Conservation (phyloP, 2,888 invertebrate genomes). For the Tolmerus cingulatus region DNA sequence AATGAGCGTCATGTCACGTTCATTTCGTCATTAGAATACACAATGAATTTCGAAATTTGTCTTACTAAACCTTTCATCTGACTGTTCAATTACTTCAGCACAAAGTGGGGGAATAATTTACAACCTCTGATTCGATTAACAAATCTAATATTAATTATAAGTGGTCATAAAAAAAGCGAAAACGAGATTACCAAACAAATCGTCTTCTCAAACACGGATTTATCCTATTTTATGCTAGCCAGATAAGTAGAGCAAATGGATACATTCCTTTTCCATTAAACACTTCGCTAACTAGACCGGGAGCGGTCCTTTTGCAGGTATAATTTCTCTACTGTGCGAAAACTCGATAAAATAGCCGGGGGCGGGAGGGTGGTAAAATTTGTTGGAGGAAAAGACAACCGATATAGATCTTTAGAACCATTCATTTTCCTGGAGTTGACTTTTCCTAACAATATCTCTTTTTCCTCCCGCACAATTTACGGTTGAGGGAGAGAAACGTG, state of each 20-base stretch:
- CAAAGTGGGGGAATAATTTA: not conserved
- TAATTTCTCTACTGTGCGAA: not conserved
- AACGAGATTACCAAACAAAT: not conserved
- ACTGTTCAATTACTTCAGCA: not conserved
- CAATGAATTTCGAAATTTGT: not conserved
- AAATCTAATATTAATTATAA: not conserved
- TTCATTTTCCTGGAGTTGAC: not conserved
- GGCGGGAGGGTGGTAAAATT: not conserved
- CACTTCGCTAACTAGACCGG: not conserved
- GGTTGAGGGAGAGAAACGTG: not conserved
- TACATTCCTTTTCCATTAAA: not conserved
- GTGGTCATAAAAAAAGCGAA: not conserved
- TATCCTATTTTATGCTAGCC: not conserved
- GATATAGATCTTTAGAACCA: not conserved
- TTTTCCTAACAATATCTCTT: not conserved
- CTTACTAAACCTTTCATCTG: not conserved
- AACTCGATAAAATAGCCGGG: not conserved
- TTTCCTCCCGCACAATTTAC: not conserved
- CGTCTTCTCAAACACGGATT: not conserved
- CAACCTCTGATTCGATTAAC: not conserved
- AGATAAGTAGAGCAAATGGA: not conserved
- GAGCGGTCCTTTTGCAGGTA: not conserved
- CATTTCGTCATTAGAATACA: not conserved
- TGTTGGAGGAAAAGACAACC: not conserved
- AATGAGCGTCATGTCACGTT: not conserved